phyloP scores from a whole-genome alignment of 2,888 invertebrate genomes.

The Zygothrica quintamaculata region DNA sequence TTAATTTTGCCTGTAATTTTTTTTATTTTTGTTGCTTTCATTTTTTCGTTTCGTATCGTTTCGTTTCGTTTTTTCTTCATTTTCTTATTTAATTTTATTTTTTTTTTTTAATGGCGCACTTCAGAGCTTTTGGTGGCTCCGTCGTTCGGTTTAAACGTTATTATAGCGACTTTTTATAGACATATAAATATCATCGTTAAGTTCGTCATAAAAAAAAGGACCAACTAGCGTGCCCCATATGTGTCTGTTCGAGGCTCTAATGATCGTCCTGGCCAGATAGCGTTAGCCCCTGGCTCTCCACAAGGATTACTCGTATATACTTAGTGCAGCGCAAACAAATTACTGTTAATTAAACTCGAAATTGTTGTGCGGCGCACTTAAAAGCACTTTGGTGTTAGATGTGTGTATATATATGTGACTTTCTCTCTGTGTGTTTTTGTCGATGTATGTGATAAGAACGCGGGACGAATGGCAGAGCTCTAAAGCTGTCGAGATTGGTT shows the following conservation, averaged over 20 bases:
- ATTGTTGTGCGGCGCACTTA: conserved; percentile 68
- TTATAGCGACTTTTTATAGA: conserved; percentile 71
- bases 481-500: conserved; percentile 49
- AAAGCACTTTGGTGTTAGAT: conserved; percentile 61
- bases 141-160: conserved; percentile 69
- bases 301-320: conserved; percentile 62
- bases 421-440: too few relatives aligned
- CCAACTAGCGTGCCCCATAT: conserved; percentile 36
- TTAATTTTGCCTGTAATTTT: conserved; percentile 11
- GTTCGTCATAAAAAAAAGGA: conserved; percentile 65
- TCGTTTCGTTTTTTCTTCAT: conserved; percentile 13
- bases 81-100: conserved; percentile 25
- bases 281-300: conserved; percentile 38
- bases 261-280: conserved; percentile 64
- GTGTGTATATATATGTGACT: too few relatives aligned
- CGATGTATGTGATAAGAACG: conserved; percentile 44
- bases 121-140: conserved; percentile 49
- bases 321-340: conserved; percentile 71
- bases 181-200: conserved; percentile 75
- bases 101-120: conserved; percentile 68
- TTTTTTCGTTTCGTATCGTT: too few relatives aligned
- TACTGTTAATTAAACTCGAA: conserved; percentile 74
- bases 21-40: conserved; percentile 13
- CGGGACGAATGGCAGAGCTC: conserved; percentile 1
- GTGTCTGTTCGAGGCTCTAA: conserved; percentile 38